A percentile compares a stretch with the other conserved stretches of the same genome.
Conservation (phyloP, 1,140 invertebrate genomes). For the Anadara kagoshimensis region DNA sequence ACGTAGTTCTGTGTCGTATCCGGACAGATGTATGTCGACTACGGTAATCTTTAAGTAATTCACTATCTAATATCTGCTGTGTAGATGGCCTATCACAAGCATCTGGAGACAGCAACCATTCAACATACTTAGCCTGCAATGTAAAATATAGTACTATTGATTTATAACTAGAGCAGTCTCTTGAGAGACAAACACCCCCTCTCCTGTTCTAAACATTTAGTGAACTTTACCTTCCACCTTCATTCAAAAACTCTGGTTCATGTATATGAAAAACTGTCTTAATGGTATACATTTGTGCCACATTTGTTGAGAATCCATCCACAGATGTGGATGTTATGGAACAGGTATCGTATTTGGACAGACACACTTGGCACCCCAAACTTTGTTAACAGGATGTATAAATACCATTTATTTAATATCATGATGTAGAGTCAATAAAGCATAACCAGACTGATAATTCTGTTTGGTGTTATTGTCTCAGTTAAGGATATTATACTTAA, state of each 20-base stretch:
- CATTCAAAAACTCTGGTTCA: no score
- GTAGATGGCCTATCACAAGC: conserved; percentile 86
- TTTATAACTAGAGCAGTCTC: not conserved
- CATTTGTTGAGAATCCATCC: not conserved
- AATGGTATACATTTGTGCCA: not conserved
- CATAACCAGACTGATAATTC: no score
- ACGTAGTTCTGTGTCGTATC: conserved; percentile 20
- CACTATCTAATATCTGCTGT: conserved; percentile 60
- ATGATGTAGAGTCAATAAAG: no score
- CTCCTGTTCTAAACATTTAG: not conserved
- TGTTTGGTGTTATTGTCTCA: no score
- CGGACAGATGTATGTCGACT: not conserved
- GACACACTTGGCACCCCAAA: no score
- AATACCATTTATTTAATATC: no score
- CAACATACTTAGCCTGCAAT: conserved; percentile 82
- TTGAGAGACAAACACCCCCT: not conserved
- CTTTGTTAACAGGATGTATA: no score
- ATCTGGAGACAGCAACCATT: conserved; percentile 84
- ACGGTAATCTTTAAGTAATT: conserved; percentile 57
- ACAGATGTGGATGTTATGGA: no score
- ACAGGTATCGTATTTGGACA: no score
- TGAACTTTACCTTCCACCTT: not conserved
- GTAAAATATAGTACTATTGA: conserved; percentile 18
- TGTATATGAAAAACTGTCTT: not conserved
- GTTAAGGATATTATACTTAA: no score